Conservation (phyloP, 1,140 invertebrate species). For the Procambarus clarkii region DNA sequence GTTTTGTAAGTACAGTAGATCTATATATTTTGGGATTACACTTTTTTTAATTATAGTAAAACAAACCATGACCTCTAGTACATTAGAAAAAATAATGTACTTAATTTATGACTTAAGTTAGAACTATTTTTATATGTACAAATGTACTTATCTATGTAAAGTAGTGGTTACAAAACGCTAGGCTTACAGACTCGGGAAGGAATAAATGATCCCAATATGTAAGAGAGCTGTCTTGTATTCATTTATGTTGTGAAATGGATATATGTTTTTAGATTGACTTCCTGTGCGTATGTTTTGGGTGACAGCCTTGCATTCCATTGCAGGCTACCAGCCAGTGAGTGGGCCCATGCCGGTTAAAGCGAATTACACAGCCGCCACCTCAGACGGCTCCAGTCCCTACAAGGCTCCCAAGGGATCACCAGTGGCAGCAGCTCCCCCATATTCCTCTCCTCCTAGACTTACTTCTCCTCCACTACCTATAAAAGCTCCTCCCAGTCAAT, state of each 20-base stretch:
- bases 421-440: slow-evolving; percentile 69
- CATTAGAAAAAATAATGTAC: too few relatives aligned
- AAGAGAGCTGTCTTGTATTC: background rate
- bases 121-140: background rate
- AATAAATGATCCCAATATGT: background rate
- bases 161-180: background rate
- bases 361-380: slow-evolving; percentile 67
- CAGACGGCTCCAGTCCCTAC: slow-evolving; percentile 57
- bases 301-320: slow-evolving; percentile 64
- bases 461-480: slow-evolving; percentile 66
- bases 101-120: background rate
- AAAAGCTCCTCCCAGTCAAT: slow-evolving; percentile 63
- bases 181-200: background rate
- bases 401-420: slow-evolving; percentile 67
- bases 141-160: background rate
- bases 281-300: slow-evolving; percentile 41
- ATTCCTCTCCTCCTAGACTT: slow-evolving; percentile 65
- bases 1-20: too few relatives aligned
- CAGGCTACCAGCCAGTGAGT: slow-evolving; percentile 73
- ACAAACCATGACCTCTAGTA: too few relatives aligned
- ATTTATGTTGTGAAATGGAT: slow-evolving; percentile 12
- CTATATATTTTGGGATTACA: too few relatives aligned
- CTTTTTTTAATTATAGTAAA: too few relatives aligned
- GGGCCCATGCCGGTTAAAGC: slow-evolving; percentile 70
- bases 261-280: background rate